Percentiles rank a stretch among this genome's conserved stretches.
phyloP scores from a whole-genome alignment of 2,113 vertebrate genomes.

The Planiliza haematocheilus region DNA sequence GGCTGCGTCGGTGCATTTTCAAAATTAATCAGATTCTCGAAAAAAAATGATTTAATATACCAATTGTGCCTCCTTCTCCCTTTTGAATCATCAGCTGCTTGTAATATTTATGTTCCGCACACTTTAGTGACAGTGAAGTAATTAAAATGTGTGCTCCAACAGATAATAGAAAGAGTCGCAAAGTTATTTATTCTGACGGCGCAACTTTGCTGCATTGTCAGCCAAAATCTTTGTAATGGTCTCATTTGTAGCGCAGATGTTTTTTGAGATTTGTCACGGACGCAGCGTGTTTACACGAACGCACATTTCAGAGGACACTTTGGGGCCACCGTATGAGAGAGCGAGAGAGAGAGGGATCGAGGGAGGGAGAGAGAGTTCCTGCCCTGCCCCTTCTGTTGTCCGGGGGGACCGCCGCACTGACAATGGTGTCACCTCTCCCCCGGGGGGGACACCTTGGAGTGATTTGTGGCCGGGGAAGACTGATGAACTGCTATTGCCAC shows the following conservation, averaged over 20 bases:
- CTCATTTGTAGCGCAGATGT: constrained; percentile 24
- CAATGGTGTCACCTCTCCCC: constrained; percentile 78
- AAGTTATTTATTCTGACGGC: constrained; percentile 28
- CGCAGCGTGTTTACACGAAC: constrained; percentile 15
- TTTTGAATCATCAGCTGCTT: constrained; percentile 13
- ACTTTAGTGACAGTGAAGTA: constrained; percentile 14
- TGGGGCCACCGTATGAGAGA: constrained; percentile 52
- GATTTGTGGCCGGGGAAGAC: constrained; percentile 81
- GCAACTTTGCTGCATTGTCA: constrained; percentile 37
- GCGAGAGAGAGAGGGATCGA: too few species aligned
- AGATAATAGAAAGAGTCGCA: constrained; percentile 8
- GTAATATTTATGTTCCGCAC: constrained; percentile 20
- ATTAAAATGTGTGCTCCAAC: constrained; percentile 23
- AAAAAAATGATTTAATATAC: constrained; percentile 60
- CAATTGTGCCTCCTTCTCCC: constrained; percentile 20
- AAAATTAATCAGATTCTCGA: constrained; percentile 59
- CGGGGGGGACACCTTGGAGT: constrained; percentile 67
- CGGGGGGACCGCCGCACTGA: constrained; percentile 67
- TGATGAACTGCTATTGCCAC: constrained; percentile 84
- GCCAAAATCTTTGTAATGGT: constrained; percentile 6
- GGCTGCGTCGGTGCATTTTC: constrained; percentile 52
- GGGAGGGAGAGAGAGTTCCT: constrained; percentile 51
- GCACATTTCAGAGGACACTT: constrained; percentile 40
- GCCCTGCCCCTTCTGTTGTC: constrained; percentile 74
- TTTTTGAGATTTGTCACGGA: not conserved